Percentiles rank a stretch among this genome's conserved stretches.
These are phyloP conservation scores for Brachyptera putata DNA, from an alignment of 2,888 invertebrate genomes.

Conservation along the genomic window DNA sequence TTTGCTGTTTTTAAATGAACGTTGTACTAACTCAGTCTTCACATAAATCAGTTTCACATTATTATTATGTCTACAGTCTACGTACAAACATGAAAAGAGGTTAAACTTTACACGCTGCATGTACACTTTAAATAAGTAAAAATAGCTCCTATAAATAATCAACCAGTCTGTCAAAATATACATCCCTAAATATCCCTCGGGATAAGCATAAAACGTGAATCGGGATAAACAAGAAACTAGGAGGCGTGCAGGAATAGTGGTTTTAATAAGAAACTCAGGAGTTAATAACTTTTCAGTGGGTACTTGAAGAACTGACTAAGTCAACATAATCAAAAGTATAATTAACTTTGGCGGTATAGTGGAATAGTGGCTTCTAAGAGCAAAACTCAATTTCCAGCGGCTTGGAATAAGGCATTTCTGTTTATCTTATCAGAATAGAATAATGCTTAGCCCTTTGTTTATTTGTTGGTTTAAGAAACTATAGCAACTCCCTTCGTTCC, in stretches of 20 bases:
- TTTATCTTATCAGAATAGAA: conserved; percentile 7
- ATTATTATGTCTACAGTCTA: background rate
- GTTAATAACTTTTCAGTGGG: too few relatives aligned
- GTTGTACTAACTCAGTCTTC: background rate
- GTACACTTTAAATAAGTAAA: conserved; percentile 11
- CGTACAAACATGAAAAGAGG: background rate
- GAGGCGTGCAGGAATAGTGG: too few relatives aligned
- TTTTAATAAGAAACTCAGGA: too few relatives aligned
- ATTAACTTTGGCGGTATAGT: conserved; percentile 8
- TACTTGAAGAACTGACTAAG: background rate
- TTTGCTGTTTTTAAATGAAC: too few relatives aligned
- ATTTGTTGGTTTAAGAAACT: conserved; percentile 11
- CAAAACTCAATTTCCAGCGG: conserved; percentile 1
- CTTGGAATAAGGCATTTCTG: conserved; percentile 11
- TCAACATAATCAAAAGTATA: conserved; percentile 17
- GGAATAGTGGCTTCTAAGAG: conserved; percentile 8
- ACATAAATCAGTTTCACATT: background rate
- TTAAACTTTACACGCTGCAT: conserved; percentile 9
- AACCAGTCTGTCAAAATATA: background rate
- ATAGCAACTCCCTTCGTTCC: conserved; percentile 1
- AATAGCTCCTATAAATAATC: conserved; percentile 9
- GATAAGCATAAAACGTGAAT: background rate
- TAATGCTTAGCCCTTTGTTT: conserved; percentile 7
- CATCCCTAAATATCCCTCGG: background rate
- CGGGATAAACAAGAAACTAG: too few relatives aligned